phyloP scores from a whole-genome alignment of 2,888 invertebrate genomes.

The Norana najaformis region DNA sequence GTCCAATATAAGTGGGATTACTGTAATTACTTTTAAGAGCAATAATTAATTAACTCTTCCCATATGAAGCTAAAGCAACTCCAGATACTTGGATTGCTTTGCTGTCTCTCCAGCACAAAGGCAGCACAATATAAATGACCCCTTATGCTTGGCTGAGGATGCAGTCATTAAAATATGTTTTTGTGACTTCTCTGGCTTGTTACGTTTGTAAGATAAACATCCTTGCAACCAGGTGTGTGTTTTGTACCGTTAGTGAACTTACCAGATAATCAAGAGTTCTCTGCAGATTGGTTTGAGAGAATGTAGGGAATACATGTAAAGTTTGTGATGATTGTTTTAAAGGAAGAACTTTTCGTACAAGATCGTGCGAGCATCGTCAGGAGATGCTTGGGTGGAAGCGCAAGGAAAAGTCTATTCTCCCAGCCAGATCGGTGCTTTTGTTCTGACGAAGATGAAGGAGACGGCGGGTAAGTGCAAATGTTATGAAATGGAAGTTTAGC shows the following conservation, averaged over 20 bases:
- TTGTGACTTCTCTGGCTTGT: too few species aligned
- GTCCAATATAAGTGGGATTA: not conserved
- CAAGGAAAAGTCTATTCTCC: conserved; percentile 97
- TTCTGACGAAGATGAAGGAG: conserved; percentile 95
- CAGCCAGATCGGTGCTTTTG: conserved; percentile 95
- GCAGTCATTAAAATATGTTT: too few species aligned
- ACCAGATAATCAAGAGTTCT: not conserved
- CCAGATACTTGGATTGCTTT: not conserved
- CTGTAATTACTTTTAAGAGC: not conserved
- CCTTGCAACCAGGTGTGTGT: too few species aligned
- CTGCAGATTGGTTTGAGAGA: not conserved
- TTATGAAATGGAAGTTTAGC: not conserved
- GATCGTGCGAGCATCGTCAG: conserved; percentile 92
- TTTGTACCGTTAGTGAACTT: not conserved
- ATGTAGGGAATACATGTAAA: not conserved
- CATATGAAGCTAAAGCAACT: not conserved
- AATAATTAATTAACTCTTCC: not conserved
- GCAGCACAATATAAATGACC: not conserved
- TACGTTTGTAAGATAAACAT: too few species aligned
- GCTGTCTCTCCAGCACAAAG: too few species aligned
- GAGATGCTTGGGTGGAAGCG: conserved; percentile 97
- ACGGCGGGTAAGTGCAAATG: conserved; percentile 70
- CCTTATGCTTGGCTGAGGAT: too few species aligned
- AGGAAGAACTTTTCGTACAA: conserved; percentile 93
- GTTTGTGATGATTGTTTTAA: conserved; percentile 32